A percentile compares a stretch with the other conserved stretches of the same genome.
These are phyloP conservation scores for Dione juno DNA, from an alignment of 2,888 invertebrate species.

Conservation along the genomic window DNA sequence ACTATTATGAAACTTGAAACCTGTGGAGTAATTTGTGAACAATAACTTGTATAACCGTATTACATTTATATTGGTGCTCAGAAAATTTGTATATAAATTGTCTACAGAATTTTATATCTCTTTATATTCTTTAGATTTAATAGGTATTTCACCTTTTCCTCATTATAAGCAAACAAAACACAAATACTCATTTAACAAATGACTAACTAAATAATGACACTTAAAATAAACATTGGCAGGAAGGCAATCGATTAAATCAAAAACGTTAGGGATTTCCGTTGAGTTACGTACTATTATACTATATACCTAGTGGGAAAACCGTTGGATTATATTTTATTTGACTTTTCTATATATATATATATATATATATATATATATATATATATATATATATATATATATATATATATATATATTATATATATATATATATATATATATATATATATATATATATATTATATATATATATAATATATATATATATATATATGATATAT, in stretches of 20 bases:
- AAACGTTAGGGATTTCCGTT: slow-evolving; percentile 19
- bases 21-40: slow-evolving; percentile 18
- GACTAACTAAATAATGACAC: slow-evolving; percentile 18
- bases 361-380: too few species aligned
- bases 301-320: neutral
- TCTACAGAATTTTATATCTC: too few species aligned
- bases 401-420: too few species aligned
- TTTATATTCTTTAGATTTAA: neutral
- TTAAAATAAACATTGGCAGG: slow-evolving; percentile 11
- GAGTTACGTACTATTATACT: slow-evolving; percentile 9
- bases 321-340: neutral
- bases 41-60: slow-evolving; percentile 3
- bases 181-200: neutral
- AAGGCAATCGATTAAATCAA: slow-evolving; percentile 6
- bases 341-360: too few species aligned
- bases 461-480: too few species aligned
- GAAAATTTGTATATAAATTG: too few species aligned
- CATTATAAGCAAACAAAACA: slow-evolving; percentile 3
- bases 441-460: too few species aligned
- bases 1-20: slow-evolving; percentile 37
- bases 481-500: too few species aligned
- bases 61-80: neutral
- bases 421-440: too few species aligned
- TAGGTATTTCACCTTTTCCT: slow-evolving; percentile 6
- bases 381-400: too few species aligned